Base-by-base conservation (phyloP, 2,888 invertebrate genomes). In the Pammene aurita region DNA sequence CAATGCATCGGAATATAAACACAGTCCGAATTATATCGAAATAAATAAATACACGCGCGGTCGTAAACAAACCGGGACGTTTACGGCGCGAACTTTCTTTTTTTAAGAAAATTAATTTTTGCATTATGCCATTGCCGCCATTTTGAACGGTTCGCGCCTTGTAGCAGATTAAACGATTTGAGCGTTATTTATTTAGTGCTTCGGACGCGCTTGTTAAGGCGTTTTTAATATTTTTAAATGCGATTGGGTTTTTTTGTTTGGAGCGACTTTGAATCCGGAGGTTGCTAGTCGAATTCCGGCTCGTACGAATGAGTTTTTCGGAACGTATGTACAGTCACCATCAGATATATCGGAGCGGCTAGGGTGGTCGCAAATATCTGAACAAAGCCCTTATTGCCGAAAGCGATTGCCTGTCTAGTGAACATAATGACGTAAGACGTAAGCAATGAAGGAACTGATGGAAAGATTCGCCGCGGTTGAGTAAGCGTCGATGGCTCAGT, bases 41-140 rank as follows among this genome's bases (percentile, higher is more conserved):
- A 81, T 84, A 84, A 87, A 86, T 85, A 86, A 84, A 86, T 83
- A 83, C 74, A 72, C 69, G 75, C 74, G 69, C 70, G 71, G 71
- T 84, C 86, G 82, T 86, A 86, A 87, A 86, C 78, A 81, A 81
- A 67, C 75, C 74, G 73, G 67, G 85, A 86, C 85, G 75, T 83
- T 84, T 78, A 83, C 83, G 74, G 82, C 82, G 77, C 77, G 77
- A 78, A 67, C 75, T 78, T 80, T 81, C 77, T 75, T 71, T 64
- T 62, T 62, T 41, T 64, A 76, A 73, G 76, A 77, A 85, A 85
- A 86, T 86, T 86, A 86, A 84, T 87, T 83, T 86, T 83, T 79
- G 80, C 76, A 78, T 80, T 79, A 80, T 77, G 77, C 77, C 69
- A 72, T 67, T 48, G 67, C 62, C 74, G 71, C 64, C 75, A 72